phyloP scores from a whole-genome alignment of 2,113 vertebrate genomes.

The Sylvia atricapilla region DNA sequence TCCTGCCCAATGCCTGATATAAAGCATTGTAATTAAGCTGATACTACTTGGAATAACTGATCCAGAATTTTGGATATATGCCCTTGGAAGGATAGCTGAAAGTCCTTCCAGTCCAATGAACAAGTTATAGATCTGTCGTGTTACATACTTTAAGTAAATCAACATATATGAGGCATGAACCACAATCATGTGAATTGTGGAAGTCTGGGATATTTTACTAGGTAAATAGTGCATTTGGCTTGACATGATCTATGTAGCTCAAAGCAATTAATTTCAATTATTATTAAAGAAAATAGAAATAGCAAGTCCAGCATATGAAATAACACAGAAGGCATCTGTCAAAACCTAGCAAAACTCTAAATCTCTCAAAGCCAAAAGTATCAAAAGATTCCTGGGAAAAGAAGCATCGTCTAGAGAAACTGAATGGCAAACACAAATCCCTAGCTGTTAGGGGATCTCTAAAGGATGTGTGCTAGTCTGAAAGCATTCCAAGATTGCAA shows the following conservation, averaged over 20 bases:
- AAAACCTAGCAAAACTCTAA: background rate
- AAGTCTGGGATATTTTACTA: background rate
- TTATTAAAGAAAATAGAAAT: background rate
- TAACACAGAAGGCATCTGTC: background rate
- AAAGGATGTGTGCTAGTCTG: background rate
- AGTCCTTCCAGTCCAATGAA: background rate
- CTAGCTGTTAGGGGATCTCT: background rate
- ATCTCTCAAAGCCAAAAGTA: background rate
- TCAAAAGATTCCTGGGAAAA: background rate
- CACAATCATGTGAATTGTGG: background rate
- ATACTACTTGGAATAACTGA: background rate
- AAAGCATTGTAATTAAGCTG: background rate
- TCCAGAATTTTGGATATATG: background rate
- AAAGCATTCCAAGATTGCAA: background rate
- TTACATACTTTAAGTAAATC: background rate
- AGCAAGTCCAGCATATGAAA: background rate
- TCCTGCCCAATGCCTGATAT: background rate
- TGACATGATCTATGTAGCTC: background rate
- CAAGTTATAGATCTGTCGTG: background rate
- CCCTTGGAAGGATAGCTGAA: background rate
- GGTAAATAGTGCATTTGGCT: background rate
- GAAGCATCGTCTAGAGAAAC: background rate
- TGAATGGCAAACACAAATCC: background rate
- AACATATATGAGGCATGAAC: background rate
- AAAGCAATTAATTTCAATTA: background rate